Evolutionary conservation across 2,797 vertebrate species (phyloP).

Genomic region (Anguilla anguilla): DNA sequence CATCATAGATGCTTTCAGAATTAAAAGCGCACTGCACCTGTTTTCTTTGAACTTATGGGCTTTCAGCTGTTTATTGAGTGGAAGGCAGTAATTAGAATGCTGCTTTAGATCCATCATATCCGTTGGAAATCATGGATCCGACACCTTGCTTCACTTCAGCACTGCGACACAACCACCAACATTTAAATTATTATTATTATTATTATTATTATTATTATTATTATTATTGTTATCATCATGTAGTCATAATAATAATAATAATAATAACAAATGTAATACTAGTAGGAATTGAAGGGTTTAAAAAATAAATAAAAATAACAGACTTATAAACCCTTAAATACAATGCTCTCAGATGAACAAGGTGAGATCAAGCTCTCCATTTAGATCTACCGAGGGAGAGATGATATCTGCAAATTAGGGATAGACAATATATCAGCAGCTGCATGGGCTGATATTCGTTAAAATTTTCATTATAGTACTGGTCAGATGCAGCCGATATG

Average conservation of each 20-base stretch:
- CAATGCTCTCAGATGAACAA: too few relatives aligned
- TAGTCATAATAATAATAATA: too few relatives aligned
- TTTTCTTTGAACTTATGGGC: not conserved
- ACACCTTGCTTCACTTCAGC: not conserved
- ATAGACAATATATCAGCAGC: too few relatives aligned
- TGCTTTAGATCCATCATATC: not conserved
- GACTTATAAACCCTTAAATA: too few relatives aligned
- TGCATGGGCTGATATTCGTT: too few relatives aligned
- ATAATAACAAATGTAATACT: too few relatives aligned
- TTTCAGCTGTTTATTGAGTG: not conserved
- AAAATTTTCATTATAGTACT: too few relatives aligned
- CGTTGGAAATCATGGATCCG: not conserved
- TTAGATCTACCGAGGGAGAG: not conserved
- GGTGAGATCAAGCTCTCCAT: too few relatives aligned
- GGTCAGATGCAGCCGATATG: too few relatives aligned
- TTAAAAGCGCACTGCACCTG: slow-evolving; percentile 5
- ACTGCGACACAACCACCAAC: not conserved
- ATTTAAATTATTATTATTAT: not conserved
- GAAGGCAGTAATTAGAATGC: not conserved
- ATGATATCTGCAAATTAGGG: not conserved
- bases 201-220: not conserved
- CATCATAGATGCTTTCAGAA: not conserved
- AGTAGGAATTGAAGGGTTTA: too few relatives aligned
- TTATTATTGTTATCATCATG: not conserved
- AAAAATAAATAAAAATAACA: too few relatives aligned